Conservation (phyloP, 2,888 invertebrate species). For the Thymelicus acteon region DNA sequence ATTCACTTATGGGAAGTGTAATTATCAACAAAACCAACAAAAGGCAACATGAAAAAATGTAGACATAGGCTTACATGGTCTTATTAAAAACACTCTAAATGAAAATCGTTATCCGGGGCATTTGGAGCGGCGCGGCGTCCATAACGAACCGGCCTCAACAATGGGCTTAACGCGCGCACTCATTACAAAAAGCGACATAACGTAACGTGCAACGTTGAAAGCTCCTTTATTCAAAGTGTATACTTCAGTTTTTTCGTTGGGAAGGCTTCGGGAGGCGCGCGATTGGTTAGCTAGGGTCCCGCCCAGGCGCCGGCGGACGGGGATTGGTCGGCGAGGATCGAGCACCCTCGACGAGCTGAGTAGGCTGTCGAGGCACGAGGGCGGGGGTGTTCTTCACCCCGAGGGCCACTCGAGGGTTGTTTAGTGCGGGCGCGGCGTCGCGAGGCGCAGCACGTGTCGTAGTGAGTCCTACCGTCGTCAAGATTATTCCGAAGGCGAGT, state of each 20-base stretch:
- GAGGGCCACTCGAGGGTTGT: slow-evolving; percentile 84
- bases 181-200: slow-evolving; percentile 85
- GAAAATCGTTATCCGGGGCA: slow-evolving; percentile 81
- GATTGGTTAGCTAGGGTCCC: slow-evolving; percentile 72
- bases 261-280: slow-evolving; percentile 63
- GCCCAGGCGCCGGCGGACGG: slow-evolving; percentile 64
- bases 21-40: slow-evolving; percentile 45
- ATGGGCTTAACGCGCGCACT: slow-evolving; percentile 84
- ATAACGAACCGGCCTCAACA: slow-evolving; percentile 82
- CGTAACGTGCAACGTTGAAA: slow-evolving; percentile 82
- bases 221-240: slow-evolving; percentile 83
- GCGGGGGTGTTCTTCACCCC: slow-evolving; percentile 83
- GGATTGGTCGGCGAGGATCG: slow-evolving; percentile 73
- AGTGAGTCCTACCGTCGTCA: slow-evolving; percentile 65
- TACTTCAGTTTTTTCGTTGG: slow-evolving; percentile 81
- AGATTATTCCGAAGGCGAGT: slow-evolving; percentile 80
- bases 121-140: slow-evolving; percentile 82
- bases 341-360: slow-evolving; percentile 83
- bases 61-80: slow-evolving; percentile 76
- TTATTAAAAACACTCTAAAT: slow-evolving; percentile 83
- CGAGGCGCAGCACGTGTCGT: slow-evolving; percentile 79
- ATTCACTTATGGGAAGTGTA: background rate
- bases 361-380: slow-evolving; percentile 83
- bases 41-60: slow-evolving; percentile 53
- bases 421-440: slow-evolving; percentile 81